phyloP scores from a whole-genome alignment of 2,113 vertebrate genomes.

The Lampris incognitus region DNA sequence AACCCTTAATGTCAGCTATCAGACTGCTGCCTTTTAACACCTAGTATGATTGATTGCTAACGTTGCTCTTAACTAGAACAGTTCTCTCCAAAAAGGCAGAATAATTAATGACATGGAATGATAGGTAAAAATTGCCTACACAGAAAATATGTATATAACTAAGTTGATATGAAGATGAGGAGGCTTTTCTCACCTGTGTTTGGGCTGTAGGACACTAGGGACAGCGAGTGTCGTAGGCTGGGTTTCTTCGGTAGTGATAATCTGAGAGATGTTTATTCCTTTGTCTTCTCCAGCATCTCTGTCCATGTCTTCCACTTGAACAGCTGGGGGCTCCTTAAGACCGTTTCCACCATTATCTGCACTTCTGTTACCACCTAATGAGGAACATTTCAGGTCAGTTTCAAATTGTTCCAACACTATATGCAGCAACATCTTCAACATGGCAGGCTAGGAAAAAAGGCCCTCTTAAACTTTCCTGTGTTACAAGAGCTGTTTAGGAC shows the following conservation, averaged over 20 bases:
- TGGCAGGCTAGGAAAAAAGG: neutral
- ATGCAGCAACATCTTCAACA: neutral
- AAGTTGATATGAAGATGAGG: no score
- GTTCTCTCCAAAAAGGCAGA: no score
- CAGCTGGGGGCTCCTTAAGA: slow-evolving; percentile 32
- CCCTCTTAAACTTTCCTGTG: neutral
- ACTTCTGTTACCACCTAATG: slow-evolving; percentile 21
- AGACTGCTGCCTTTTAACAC: no score
- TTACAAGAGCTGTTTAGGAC: no score
- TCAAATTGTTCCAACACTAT: neutral
- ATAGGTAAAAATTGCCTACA: no score
- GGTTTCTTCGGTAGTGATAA: slow-evolving; percentile 61
- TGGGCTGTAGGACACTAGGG: neutral
- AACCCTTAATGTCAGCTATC: no score
- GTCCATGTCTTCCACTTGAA: slow-evolving; percentile 52
- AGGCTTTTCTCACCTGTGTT: slow-evolving; percentile 51
- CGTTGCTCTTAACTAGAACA: no score
- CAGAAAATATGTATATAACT: no score
- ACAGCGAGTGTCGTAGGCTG: slow-evolving; percentile 8
- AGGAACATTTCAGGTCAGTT: slow-evolving; percentile 1
- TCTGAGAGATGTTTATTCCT: slow-evolving; percentile 59
- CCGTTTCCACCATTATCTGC: neutral
- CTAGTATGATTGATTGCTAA: no score
- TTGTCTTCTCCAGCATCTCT: slow-evolving; percentile 5
- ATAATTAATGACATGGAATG: no score